phyloP scores from a whole-genome alignment of 2,797 vertebrate species.

The Epinephelus malabaricus region DNA sequence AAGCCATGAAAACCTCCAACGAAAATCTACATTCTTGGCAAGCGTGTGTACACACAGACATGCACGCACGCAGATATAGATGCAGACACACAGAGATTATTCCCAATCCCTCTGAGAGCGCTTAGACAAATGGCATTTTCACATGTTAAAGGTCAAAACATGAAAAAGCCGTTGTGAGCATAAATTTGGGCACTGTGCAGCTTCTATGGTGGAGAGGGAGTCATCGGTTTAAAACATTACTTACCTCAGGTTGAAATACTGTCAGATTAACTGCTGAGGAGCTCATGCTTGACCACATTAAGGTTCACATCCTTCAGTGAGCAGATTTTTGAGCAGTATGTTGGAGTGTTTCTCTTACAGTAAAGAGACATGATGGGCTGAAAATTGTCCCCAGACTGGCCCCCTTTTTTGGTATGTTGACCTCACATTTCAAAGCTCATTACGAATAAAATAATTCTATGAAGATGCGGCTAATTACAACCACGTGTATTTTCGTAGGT shows the following conservation, averaged over 20 bases:
- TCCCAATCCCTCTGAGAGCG: conserved; percentile 59
- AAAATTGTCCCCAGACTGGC: neutral
- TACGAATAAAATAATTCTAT: neutral
- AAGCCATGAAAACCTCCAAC: conserved; percentile 58
- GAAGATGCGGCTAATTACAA: no score
- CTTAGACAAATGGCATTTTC: conserved; percentile 74
- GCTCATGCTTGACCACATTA: conserved; percentile 40
- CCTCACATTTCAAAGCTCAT: neutral
- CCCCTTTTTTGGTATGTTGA: neutral
- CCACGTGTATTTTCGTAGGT: no score
- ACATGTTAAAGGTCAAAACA: conserved; percentile 76
- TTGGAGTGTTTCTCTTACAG: conserved; percentile 8
- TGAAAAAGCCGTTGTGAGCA: conserved; percentile 49
- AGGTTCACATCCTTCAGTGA: conserved; percentile 34
- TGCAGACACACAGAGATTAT: conserved; percentile 62
- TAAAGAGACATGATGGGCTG: neutral
- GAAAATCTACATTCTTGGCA: conserved; percentile 74
- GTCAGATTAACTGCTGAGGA: conserved; percentile 35
- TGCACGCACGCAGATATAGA: conserved; percentile 35
- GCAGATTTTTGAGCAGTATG: conserved; percentile 22
- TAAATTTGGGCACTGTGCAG: conserved; percentile 45
- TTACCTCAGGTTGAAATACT: conserved; percentile 54
- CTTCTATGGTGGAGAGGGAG: conserved; percentile 25
- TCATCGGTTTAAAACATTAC: conserved; percentile 49
- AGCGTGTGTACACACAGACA: conserved; percentile 35